phyloP scores from a whole-genome alignment of 2,888 invertebrate genomes.

The Drosophila seclusa region DNA sequence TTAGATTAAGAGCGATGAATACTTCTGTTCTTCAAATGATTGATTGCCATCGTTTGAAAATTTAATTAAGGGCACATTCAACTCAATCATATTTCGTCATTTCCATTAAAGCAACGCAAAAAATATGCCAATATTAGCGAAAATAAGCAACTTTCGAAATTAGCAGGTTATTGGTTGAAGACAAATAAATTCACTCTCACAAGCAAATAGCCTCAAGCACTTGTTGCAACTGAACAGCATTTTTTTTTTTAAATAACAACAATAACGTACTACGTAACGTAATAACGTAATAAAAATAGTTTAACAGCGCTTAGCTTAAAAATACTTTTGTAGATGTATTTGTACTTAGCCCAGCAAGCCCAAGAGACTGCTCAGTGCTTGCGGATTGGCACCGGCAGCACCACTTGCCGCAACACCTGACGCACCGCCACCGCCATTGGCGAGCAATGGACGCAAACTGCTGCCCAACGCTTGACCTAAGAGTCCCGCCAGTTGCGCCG shows the following conservation, averaged over 20 bases:
- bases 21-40: not conserved
- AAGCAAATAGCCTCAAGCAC: not conserved
- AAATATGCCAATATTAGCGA: not conserved
- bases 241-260: not conserved
- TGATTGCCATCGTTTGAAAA: not conserved
- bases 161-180: not conserved
- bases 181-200: not conserved
- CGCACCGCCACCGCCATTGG: conserved; percentile 59
- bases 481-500: conserved; percentile 76
- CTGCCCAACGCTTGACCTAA: conserved; percentile 79
- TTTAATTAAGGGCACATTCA: conserved; percentile 1
- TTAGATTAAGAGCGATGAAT: too few species aligned
- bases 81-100: not conserved
- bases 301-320: conserved; percentile 9
- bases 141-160: not conserved
- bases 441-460: conserved; percentile 73
- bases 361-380: conserved; percentile 58
- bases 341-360: conserved; percentile 55
- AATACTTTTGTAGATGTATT: conserved; percentile 25
- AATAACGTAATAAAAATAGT: conserved; percentile 4
- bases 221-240: not conserved
- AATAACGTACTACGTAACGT: too few species aligned
- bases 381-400: conserved; percentile 53
- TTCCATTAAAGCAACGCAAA: not conserved
- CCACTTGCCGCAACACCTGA: conserved; percentile 30